Percentiles rank a stretch among this genome's conserved stretches.
Conservation (phyloP, 2,888 invertebrate species). For the Liopterus haemorrhoidalis region DNA sequence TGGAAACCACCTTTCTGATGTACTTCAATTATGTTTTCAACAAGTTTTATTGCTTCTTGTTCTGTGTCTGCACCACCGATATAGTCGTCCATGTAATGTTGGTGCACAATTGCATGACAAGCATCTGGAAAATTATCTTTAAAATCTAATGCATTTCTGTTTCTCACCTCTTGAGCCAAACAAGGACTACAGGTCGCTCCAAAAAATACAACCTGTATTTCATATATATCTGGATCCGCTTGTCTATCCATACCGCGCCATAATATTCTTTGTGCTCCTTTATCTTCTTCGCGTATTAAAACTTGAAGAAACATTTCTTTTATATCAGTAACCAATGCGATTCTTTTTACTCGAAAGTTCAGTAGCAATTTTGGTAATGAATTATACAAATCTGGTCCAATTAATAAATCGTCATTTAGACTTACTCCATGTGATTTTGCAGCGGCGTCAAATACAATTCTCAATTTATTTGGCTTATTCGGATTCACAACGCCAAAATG, state of each 20-base stretch:
- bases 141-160: slow-evolving; percentile 25
- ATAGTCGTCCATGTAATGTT: slow-evolving; percentile 31
- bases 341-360: slow-evolving; percentile 37
- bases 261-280: slow-evolving; percentile 36
- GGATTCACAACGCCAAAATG: slow-evolving; percentile 34
- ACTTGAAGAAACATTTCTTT: slow-evolving; percentile 26
- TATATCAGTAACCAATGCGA: slow-evolving; percentile 37
- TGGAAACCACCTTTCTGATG: slow-evolving; percentile 18
- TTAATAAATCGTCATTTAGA: slow-evolving; percentile 36
- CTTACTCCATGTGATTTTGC: slow-evolving; percentile 31
- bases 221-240: slow-evolving; percentile 18
- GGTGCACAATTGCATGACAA: slow-evolving; percentile 14
- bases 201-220: slow-evolving; percentile 27
- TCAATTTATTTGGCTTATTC: slow-evolving; percentile 34
- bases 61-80: slow-evolving; percentile 23
- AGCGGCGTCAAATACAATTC: slow-evolving; percentile 38
- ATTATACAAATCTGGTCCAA: slow-evolving; percentile 37
- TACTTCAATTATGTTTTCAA: neutral
- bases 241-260: slow-evolving; percentile 31
- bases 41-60: slow-evolving; percentile 24
- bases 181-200: slow-evolving; percentile 25
- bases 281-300: slow-evolving; percentile 23
- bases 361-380: slow-evolving; percentile 39
- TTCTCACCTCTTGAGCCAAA: slow-evolving; percentile 25
- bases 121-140: slow-evolving; percentile 20